Evolutionary conservation across 2,888 invertebrate species (phyloP), one percentile per base, ranked within the genome.

Genomic region (Arrhopalites spinosus): DNA sequence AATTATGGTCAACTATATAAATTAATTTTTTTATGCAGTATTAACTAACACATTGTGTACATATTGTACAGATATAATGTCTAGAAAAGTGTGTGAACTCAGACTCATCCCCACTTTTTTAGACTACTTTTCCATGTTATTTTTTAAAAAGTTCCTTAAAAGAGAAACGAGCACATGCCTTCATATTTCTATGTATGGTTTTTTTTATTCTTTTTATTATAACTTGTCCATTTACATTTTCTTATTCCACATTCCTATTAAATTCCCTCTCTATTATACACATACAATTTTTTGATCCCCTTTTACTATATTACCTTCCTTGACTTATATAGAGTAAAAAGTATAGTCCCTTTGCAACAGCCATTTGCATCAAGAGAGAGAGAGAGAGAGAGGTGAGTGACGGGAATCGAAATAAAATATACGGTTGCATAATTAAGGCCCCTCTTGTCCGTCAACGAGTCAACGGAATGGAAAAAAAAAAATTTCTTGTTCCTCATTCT

Each of bases 401-500:
- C 71, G 59, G 71, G 56, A 71, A 59, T 71, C 43, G 56, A 71
- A 71, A 71, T 71, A 71, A 63, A 63, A 61, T 71, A 43, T 23
- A 71, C 25, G 71, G 59, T 71, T 71, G 71, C 71, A 71, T 71
- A 71, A 71, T 71, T 71, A 59, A 56, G 59, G 36, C 36, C 36
- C 56, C 71, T 71, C 59, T 71, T 71, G 71, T 61, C 59, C 71
- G 71, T 71, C 71, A 71, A 25, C 43, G 29, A 11, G 36, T 7
- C 36, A 43, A 71, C 36, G 53, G 71, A 20, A 59, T 59, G 23
- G 59, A 25, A 27, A 56, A 71, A 71, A 43, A 43, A 71, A 23
- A 36, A 30, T 36, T 71, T 71, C 36, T 53, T 71, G 61, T 53
- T 71, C 71, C 61, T 25, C 27, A 69, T 59, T 56, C 59, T 29